These are phyloP conservation scores for Epinephelus awoara DNA, from an alignment of 2,797 vertebrate genomes.

Conservation along the genomic window DNA sequence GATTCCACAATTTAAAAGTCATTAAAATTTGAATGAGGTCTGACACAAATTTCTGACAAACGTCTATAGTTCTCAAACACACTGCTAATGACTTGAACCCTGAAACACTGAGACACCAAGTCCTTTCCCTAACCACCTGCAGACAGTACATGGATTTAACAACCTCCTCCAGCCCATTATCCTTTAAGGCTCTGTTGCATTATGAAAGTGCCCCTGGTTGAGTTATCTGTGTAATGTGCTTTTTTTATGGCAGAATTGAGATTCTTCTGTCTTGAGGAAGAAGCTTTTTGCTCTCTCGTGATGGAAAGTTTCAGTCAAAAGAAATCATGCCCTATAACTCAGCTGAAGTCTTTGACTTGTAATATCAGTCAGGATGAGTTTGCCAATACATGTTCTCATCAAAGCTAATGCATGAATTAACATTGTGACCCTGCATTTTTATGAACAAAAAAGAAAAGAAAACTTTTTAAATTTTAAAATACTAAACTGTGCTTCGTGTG, in stretches of 20 bases:
- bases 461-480: neutral
- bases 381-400: neutral
- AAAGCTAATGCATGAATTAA: constrained; percentile 5
- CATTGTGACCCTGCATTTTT: constrained; percentile 5
- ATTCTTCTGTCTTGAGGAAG: neutral
- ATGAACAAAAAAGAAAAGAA: constrained; percentile 6
- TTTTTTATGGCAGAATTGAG: constrained; percentile 4
- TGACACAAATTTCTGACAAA: neutral
- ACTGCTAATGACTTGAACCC: constrained; percentile 30
- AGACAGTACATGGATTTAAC: constrained; percentile 16
- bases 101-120: constrained; percentile 3
- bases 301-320: constrained; percentile 36
- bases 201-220: constrained; percentile 3
- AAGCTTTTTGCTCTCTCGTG: constrained; percentile 19
- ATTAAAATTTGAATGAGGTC: constrained; percentile 3
- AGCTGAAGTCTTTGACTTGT: constrained; percentile 21
- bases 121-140: constrained; percentile 16
- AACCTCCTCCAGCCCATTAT: constrained; percentile 17
- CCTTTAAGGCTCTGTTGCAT: constrained; percentile 20
- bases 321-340: constrained; percentile 38
- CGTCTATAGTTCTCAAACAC: constrained; percentile 7
- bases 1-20: constrained; percentile 3
- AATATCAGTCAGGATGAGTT: neutral
- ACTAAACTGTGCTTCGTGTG: neutral
- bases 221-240: constrained; percentile 15